These are phyloP conservation scores for Ophraella communa DNA, from an alignment of 2,888 invertebrate genomes.

Conservation along the genomic window DNA sequence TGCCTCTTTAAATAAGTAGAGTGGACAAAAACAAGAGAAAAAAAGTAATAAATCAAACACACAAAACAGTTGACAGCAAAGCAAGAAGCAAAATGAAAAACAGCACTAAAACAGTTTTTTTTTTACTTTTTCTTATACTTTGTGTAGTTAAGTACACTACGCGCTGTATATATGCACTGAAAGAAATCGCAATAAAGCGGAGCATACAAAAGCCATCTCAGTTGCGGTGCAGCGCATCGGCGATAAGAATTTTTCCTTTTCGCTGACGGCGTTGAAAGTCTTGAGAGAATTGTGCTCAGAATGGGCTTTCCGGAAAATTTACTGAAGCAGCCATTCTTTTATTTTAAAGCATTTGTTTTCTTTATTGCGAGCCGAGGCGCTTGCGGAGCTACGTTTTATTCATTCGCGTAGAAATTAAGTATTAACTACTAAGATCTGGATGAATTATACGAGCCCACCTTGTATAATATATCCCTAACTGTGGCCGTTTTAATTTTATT, in stretches of 20 bases:
- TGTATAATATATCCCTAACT: conserved; percentile 3
- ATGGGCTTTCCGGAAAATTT: conserved; percentile 39
- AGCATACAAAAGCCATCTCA: conserved; percentile 7
- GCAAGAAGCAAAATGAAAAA: no score
- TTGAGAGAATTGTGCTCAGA: conserved; percentile 37
- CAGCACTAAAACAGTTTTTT: no score
- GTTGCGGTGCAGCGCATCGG: conserved; percentile 12
- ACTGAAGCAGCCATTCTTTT: conserved; percentile 33
- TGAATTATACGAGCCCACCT: conserved; percentile 19
- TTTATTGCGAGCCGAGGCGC: conserved; percentile 29
- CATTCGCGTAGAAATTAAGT: conserved; percentile 29
- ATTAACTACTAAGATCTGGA: conserved; percentile 25
- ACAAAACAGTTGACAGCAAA: no score
- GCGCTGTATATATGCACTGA: conserved; percentile 1
- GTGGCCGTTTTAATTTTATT: not conserved
- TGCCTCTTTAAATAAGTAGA: no score
- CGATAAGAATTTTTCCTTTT: conserved; percentile 25
- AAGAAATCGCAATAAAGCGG: not conserved
- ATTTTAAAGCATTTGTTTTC: conserved; percentile 34
- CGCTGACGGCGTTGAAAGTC: conserved; percentile 29
- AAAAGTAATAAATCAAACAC: no score
- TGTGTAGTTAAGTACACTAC: not conserved
- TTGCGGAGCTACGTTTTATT: conserved; percentile 30
- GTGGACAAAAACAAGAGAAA: no score
- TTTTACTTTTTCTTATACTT: no score